Base-by-base conservation (phyloP, 1,140 invertebrate species). In the Grapholita molesta region DNA sequence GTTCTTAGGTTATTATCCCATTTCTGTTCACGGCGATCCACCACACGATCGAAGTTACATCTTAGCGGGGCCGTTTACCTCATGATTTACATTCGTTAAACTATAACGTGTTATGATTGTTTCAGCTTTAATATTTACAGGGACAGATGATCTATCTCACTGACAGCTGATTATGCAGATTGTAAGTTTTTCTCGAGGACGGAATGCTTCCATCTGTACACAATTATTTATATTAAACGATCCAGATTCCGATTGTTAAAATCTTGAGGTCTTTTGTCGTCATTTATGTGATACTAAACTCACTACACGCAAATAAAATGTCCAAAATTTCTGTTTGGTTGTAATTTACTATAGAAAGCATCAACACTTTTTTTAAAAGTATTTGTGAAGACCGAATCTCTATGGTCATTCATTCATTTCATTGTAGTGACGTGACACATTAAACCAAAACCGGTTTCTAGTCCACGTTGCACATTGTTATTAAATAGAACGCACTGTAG, bases 161-260 rank as follows among this genome's bases (percentile, higher is more conserved):
- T 92, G 91, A 92, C 91, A 92, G 91, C 91, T 92, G 91, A 92
- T 92, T 92, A 91, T 92, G 91, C 87, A 91, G 89, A 91, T 90
- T 91, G 89, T 88, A 90, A 90, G 89, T 91, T 91, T 92, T 92
- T 89, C 85, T 86, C 72, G 77, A 86, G 75, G 85, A 89, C 86
- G 86, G 80, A 82, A 82, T 86, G 88, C 88, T 85, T 88, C 82
- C 85, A 90, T 90, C 78, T 83, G 85, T 87, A 82, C 77, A 80
- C 74, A 71, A 73, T 80, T 70, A 75, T 86, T 85, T 85, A 78
- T 78, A 85, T 72, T 79, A 70, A 68, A 69, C 77, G 87, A 75
- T 71, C 80, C 42, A 65, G 61, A 72, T 78, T 68, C 67, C 57
- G 68, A 75, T 77, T 82, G 69, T 79, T 78, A 79, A 66, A 83